These are phyloP conservation scores for Aleadryas rufinucha DNA, from an alignment of 2,113 vertebrate genomes.

Conservation along the genomic window DNA sequence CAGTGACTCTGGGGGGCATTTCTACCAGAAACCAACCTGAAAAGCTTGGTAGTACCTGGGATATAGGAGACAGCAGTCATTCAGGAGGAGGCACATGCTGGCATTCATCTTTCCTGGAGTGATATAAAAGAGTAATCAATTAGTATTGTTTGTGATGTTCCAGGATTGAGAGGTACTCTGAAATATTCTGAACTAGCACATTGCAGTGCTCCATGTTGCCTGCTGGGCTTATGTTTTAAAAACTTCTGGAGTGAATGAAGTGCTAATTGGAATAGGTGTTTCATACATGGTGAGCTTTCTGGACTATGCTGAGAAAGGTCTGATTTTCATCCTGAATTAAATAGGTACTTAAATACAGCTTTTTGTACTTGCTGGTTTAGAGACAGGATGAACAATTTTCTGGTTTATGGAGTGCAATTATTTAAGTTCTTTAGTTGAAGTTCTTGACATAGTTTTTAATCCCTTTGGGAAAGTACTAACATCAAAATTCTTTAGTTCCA, in stretches of 20 bases:
- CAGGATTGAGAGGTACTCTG: neutral
- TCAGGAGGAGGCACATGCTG: neutral
- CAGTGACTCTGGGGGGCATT: accelerated
- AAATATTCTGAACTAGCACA: neutral
- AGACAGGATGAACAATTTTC: neutral
- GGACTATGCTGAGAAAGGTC: neutral
- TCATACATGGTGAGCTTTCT: neutral
- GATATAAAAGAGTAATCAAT: neutral
- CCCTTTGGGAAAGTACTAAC: neutral
- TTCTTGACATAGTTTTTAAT: neutral
- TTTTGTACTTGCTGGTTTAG: neutral
- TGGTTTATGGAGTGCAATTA: neutral
- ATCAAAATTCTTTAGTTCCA: neutral
- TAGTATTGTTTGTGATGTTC: neutral
- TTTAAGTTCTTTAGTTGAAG: neutral
- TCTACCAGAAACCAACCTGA: neutral
- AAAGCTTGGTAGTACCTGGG: neutral
- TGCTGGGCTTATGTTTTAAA: neutral
- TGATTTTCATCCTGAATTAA: slow-evolving; percentile 1
- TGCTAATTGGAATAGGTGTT: slow-evolving; percentile 7
- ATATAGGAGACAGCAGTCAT: neutral
- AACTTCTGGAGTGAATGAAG: neutral
- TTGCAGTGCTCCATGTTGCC: neutral
- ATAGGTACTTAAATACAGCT: neutral
- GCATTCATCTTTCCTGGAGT: neutral